Conservation (phyloP, 2,113 vertebrate species). For the Girardinichthys multiradiatus region DNA sequence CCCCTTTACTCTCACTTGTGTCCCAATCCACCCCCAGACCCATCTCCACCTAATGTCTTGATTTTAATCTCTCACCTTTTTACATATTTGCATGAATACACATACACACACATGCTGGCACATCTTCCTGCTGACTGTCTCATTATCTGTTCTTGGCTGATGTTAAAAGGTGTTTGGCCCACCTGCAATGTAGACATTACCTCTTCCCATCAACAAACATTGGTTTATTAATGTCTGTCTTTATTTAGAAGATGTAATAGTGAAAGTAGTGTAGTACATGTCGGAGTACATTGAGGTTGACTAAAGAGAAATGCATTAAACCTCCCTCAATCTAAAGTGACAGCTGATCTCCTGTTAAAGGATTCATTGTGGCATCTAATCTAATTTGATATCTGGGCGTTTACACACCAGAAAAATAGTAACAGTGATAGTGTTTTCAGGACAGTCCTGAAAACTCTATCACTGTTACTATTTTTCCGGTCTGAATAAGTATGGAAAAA, state of each 20-base stretch:
- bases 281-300: constrained; percentile 46
- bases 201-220: constrained; percentile 35
- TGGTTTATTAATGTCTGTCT: constrained; percentile 31
- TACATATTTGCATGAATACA: constrained; percentile 38
- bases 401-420: no score
- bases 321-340: constrained; percentile 47
- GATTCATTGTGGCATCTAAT: constrained; percentile 32
- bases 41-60: constrained; percentile 22
- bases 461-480: not conserved
- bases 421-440: not conserved
- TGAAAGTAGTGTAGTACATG: constrained; percentile 15
- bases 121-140: constrained; percentile 38
- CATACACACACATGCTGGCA: constrained; percentile 13
- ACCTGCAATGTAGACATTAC: constrained; percentile 58
- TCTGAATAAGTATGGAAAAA: not conserved
- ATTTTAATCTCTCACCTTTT: constrained; percentile 60
- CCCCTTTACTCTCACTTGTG: constrained; percentile 18
- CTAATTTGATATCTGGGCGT: constrained; percentile 28
- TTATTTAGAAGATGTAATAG: constrained; percentile 14
- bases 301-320: constrained; percentile 34
- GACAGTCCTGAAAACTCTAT: not conserved
- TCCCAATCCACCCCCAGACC: constrained; percentile 3
- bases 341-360: constrained; percentile 52
- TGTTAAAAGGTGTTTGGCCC: constrained; percentile 71
- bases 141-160: constrained; percentile 61